Conservation (phyloP, 1,140 invertebrate genomes). For the Plutomurus gul region DNA sequence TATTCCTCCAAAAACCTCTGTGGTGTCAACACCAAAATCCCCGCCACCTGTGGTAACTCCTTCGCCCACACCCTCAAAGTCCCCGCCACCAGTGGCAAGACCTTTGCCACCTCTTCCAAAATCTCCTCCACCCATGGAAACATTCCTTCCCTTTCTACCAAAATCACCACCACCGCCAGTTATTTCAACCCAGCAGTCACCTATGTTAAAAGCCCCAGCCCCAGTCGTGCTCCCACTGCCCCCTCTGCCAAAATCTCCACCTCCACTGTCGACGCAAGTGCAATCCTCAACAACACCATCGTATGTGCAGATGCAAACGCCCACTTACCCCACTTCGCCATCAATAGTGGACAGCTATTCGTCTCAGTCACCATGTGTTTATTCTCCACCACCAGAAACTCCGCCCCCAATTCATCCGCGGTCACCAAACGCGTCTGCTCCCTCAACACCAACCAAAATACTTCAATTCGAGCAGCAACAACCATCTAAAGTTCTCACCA, state of each 20-base stretch:
- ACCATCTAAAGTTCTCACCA: no score
- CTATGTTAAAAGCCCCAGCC: not conserved
- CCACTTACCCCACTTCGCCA: no score
- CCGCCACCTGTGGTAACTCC: not conserved
- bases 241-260: not conserved
- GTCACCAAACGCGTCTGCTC: not conserved
- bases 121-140: not conserved
- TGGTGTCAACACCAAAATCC: not conserved
- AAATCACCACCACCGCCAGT: not conserved
- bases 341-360: no score
- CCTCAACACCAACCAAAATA: not conserved
- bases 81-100: no score
- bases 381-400: not conserved
- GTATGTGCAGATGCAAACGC: no score
- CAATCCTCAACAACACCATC: no score
- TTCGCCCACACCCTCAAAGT: not conserved
- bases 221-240: not conserved
- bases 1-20: not conserved
- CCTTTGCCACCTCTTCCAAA: not conserved
- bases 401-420: not conserved
- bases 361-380: no score
- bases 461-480: no score
- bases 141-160: not conserved
- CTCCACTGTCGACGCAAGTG: not conserved
- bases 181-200: not conserved